Base-by-base conservation (phyloP, 1,140 invertebrate genomes). In the Colletes latitarsis region DNA sequence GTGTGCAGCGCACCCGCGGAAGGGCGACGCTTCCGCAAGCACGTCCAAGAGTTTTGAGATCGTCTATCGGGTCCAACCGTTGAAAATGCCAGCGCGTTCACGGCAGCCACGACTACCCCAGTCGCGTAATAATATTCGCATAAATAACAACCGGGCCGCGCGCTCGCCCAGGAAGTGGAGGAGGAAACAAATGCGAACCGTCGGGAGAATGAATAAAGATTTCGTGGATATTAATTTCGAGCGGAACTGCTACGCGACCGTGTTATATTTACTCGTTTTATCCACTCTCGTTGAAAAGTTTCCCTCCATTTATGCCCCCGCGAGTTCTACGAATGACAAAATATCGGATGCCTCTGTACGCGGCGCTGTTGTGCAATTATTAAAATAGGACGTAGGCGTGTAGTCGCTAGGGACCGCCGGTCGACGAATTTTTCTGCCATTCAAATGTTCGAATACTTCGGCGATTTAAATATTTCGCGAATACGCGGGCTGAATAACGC, bases 211-310 rank as follows among this genome's bases (percentile, higher is more conserved):
- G 60, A 79, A 73, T 43, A n/a, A 53, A 62, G 66, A 79, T 83
- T 80, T 58, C 60, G 68, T 49, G 49, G 72, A 71, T 79, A 84
- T 62, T 82, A 77, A 73, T 57, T 39, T 49, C 15, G 62, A 75
- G 30, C 10, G 63, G 17, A 39, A 63, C 14, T 12, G 64, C 2
- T 19, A 64, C n/a, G 30, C 41, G 39, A 15, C 9, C 43, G 55
- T 21, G 58, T 43, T 74, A n/a, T 64, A 52, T 63, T 67, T 66
- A 43, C 21, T 19, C 43, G 21, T 30, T 57, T 19, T 30, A 17
- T 9, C 9, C 46, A 2, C 19, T 5, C 14, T 14, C 30, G 43
- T 39, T 17, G 46, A 8, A 21, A 10, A 57, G 15, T 57, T 15
- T 49, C 15, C 15, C 3, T 17, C 8, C 30, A 6, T 12, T 14